Base-by-base conservation (phyloP, 1,140 invertebrate species). In the Camponotus floridanus region DNA sequence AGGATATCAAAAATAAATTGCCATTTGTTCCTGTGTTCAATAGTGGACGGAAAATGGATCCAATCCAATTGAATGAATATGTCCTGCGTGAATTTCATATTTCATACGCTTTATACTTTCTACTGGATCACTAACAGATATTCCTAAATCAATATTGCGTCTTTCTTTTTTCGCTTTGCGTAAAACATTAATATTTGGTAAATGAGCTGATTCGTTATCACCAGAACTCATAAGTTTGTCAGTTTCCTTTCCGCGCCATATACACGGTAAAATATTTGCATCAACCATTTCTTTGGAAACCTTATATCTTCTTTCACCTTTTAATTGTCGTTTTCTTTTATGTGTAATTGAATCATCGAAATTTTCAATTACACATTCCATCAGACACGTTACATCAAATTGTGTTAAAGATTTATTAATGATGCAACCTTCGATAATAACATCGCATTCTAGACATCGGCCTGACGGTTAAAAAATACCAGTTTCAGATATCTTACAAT, bases 361-460 rank as follows among this genome's bases (percentile, higher is more conserved):
- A 57, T 57, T 57, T 57, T 57, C 55, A 57, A 57, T 57, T 57
- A 21, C 55, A 57, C 55, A 57, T 57, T 57, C 55, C 55, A 57
- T 57, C 3, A n/a, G n/a, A n/a, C n/a, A n/a, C n/a, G 6, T 57
- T 57, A 57, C 0, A 57, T 57, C 55, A 57, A n/a, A 18, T 57
- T 21, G 55, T 13, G 18, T 21, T 57, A 57, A 21, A 57, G 55
- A 4, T 57, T 57, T 57, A 13, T 57, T 57, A 57, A 57, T 57
- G 15, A 57, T n/a, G 8, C 18, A 57, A 57, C 55, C 55, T 57
- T 57, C 21, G 18, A 57, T 21, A 57, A 57, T 57, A 6, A 1
- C 0, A 57, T 57, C 55, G 2, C 18, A 57, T 57, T 57, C 18
- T 57, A n/a, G 18, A 57, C 55, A 57, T n/a, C 3, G 55, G 3